Evolutionary conservation across 1,140 invertebrate species (phyloP), one percentile per base, ranked within the genome.

Genomic region (Drosophila arizonae): DNA sequence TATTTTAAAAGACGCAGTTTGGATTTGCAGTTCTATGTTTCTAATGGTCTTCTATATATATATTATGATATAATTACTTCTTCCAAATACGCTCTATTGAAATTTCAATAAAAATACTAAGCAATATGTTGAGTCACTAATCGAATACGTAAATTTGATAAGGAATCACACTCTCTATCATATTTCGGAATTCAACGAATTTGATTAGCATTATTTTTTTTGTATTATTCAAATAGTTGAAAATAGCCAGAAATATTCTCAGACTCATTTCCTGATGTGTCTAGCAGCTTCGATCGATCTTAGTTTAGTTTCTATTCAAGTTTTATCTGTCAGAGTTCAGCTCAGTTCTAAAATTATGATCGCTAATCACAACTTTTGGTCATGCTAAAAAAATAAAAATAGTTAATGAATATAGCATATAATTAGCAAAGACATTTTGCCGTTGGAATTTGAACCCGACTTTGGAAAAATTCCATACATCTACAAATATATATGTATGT

Each of bases 341-440:
- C 33, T 33, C 33, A 33, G 33, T 33, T 8, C 9, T 33, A 2
- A 63, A 63, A 63, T 48, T 69, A 69, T 46, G 46, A 24, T 41
- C 55, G 39, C 60, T 65, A 66, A 72, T 52, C 62, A 58, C 17
- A 58, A n/a, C 43, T 43, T 60, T 60, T 15, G 30, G 70, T 55
- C 70, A 72, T 64, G 63, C 41, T 41, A 60, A 71, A 65, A 24
- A 43, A 51, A 46, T 33, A 65, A 48, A 56, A 13, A 54, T n/a
- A 60, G 64, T 10, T 67, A 62, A 62, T 73, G 50, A 60, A 68
- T 68, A 24, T 68, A 45, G 71, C 57, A 69, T 57, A 69, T 46
- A 69, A 64, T 74, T 73, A 69, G 65, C 66, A 43, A 63, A 63
- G 21, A 45, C 11, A 26, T 48, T 62, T 68, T 52, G 36, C 4